Conservation (phyloP, 2,797 vertebrate species). For the Macrochelys suwanniensis region DNA sequence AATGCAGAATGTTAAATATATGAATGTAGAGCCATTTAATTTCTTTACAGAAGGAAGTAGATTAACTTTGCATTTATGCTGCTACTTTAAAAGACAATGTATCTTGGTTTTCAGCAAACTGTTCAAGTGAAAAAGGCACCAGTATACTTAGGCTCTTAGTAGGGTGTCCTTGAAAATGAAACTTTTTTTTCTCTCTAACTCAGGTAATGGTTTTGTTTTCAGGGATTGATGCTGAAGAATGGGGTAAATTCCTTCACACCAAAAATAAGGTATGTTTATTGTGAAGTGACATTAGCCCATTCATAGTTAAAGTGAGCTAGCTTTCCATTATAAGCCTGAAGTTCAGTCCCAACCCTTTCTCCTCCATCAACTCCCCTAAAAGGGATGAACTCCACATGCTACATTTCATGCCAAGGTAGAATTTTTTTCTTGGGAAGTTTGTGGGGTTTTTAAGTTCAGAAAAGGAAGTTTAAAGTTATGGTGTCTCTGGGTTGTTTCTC, state of each 20-base stretch:
- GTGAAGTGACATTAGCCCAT: neutral
- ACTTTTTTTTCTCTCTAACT: neutral
- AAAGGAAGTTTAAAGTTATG: neutral
- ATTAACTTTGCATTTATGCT: neutral
- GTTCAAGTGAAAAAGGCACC: neutral
- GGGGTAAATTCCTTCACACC: slow-evolving; percentile 99
- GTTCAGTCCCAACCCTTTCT: neutral
- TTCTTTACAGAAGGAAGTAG: neutral
- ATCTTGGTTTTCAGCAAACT: neutral
- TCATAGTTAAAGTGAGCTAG: neutral
- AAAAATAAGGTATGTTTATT: slow-evolving; percentile 93
- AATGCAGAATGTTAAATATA: neutral
- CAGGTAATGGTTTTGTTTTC: slow-evolving; percentile 72
- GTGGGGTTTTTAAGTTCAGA: neutral
- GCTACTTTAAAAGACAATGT: neutral
- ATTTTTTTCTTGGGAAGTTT: neutral
- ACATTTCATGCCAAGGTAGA: neutral
- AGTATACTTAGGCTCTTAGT: neutral
- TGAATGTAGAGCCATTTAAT: neutral
- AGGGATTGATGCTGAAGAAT: slow-evolving; percentile 96
- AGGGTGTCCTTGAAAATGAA: neutral
- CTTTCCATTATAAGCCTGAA: neutral
- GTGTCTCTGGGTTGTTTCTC: neutral
- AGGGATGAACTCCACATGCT: neutral
- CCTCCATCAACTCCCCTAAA: neutral